phyloP scores from a whole-genome alignment of 92 coral and sea anemone genomes.

The Metridium senile region DNA sequence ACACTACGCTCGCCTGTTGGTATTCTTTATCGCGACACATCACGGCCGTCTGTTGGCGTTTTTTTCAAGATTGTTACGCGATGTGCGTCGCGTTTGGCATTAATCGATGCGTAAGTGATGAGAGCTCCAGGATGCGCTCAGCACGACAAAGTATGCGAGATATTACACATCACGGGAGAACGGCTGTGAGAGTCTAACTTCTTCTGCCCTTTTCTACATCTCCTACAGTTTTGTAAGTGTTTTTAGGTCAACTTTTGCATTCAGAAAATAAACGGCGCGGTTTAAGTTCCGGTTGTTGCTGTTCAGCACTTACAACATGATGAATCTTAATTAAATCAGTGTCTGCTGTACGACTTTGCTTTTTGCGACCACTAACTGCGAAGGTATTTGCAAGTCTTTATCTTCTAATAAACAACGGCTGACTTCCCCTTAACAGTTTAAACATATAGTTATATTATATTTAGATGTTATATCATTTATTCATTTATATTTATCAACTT shows the following conservation, averaged over 20 bases:
- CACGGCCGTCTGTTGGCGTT: too few species aligned
- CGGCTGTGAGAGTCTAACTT: background rate
- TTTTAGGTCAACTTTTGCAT: background rate
- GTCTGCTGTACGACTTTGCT: background rate
- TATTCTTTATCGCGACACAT: too few species aligned
- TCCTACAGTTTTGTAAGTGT: background rate
- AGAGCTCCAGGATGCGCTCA: conserved; percentile 14
- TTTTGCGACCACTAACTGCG: background rate
- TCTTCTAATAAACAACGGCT: background rate
- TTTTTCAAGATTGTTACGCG: too few species aligned
- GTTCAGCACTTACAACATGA: background rate
- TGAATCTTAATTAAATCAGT: background rate
- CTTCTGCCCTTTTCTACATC: background rate
- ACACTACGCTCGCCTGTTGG: too few species aligned
- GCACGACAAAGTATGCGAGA: conserved; percentile 11
- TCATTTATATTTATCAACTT: too few species aligned
- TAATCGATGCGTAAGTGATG: conserved; percentile 7
- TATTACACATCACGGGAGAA: background rate
- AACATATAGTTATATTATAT: background rate
- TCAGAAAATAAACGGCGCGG: background rate
- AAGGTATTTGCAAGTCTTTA: background rate
- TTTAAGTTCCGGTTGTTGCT: background rate
- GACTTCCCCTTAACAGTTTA: background rate
- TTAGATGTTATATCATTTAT: too few species aligned
- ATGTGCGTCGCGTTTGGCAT: background rate